These are phyloP conservation scores for Macrotrachela quadricornifera DNA, from an alignment of 1,140 invertebrate genomes.

Conservation along the genomic window DNA sequence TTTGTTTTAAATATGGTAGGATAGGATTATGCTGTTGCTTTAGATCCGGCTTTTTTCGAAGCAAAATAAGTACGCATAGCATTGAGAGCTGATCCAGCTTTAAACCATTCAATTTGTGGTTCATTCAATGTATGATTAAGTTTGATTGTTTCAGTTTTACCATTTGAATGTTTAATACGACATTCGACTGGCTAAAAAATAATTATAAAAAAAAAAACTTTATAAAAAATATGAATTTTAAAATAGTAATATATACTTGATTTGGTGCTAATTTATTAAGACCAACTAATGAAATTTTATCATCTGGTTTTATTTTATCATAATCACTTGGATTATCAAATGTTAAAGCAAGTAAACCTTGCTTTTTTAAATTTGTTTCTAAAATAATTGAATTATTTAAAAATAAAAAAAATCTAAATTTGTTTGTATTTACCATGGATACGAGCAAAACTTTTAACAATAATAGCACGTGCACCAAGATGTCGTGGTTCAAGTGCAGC, in stretches of 20 bases:
- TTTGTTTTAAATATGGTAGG: no score
- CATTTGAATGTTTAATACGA: conserved; percentile 72
- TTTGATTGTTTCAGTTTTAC: conserved; percentile 56
- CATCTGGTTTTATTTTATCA: conserved; percentile 79
- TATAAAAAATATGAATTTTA: not conserved
- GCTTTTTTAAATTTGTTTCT: conserved; percentile 98
- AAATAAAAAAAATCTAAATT: not conserved
- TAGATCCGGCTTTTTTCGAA: no score
- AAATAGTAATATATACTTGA: conserved; percentile 40
- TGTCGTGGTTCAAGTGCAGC: conserved; percentile 81
- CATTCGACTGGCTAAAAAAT: conserved; percentile 47
- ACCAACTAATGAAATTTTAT: conserved; percentile 76
- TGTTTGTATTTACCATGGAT: conserved; percentile 61
- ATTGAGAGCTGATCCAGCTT: conserved; percentile 92
- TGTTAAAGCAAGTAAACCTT: conserved; percentile 83
- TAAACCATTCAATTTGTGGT: conserved; percentile 91
- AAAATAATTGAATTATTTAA: conserved; percentile 9
- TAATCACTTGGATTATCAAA: conserved; percentile 83
- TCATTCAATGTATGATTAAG: conserved; percentile 91
- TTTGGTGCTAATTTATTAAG: conserved; percentile 60
- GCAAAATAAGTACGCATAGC: conserved; percentile 43
- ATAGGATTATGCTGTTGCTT: no score
- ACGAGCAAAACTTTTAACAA: conserved; percentile 94
- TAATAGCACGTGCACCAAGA: conserved; percentile 72
- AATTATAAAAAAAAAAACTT: conserved; percentile 14